A percentile compares a stretch with the other conserved stretches of the same genome.
These are phyloP conservation scores for Drosophila flavopinicola DNA, from an alignment of 2,888 invertebrate genomes.

Conservation along the genomic window DNA sequence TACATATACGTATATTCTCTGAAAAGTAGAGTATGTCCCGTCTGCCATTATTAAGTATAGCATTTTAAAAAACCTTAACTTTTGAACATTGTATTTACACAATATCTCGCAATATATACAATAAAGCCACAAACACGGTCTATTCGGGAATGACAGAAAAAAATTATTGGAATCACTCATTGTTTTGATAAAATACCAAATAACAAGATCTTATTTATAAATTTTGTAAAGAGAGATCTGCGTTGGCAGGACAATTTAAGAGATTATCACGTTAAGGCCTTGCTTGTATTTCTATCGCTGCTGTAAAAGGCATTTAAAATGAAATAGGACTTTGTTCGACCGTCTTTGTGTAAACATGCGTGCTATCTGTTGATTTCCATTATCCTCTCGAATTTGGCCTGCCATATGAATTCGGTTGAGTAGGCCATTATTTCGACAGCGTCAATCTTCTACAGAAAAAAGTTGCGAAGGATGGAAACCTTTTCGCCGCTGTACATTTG, in stretches of 20 bases:
- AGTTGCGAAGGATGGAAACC: slow-evolving; percentile 47
- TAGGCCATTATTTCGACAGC: slow-evolving; percentile 55
- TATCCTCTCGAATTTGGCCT: slow-evolving; percentile 34
- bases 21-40: too few species aligned
- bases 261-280: slow-evolving; percentile 80
- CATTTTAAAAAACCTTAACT: slow-evolving; percentile 1
- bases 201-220: slow-evolving; percentile 76
- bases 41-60: too few species aligned
- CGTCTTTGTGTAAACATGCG: slow-evolving; percentile 53
- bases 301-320: slow-evolving; percentile 53
- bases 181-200: slow-evolving; percentile 60
- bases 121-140: slow-evolving; percentile 70
- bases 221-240: slow-evolving; percentile 55
- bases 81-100: slow-evolving; percentile 8
- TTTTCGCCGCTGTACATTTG: slow-evolving; percentile 46
- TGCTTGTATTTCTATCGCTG: slow-evolving; percentile 46
- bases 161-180: slow-evolving; percentile 38
- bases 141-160: slow-evolving; percentile 57
- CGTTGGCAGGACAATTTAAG: slow-evolving; percentile 68
- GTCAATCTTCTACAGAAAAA: slow-evolving; percentile 55
- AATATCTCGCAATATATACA: slow-evolving; percentile 16
- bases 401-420: slow-evolving; percentile 48
- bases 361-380: slow-evolving; percentile 32
- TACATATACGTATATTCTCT: too few species aligned
- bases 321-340: slow-evolving; percentile 50